phyloP scores from a whole-genome alignment of 2,797 vertebrate genomes.

The Phoxinus dragarum region DNA sequence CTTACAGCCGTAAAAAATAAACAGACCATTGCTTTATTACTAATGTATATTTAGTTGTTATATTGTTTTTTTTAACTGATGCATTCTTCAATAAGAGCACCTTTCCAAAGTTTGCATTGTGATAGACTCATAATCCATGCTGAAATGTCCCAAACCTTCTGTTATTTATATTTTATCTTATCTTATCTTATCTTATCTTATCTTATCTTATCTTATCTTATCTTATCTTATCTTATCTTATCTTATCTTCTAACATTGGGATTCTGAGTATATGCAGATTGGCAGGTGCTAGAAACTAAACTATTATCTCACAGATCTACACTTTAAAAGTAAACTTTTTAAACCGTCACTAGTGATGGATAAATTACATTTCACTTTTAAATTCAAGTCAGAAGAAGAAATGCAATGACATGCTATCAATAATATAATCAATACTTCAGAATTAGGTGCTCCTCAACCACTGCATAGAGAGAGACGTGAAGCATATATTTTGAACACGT shows the following conservation, averaged over 20 bases:
- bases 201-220: too few relatives aligned
- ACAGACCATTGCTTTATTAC: neutral
- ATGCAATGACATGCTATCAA: slow-evolving; percentile 1
- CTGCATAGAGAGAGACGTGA: neutral
- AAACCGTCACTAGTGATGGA: neutral
- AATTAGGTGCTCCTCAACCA: neutral
- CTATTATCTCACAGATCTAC: neutral
- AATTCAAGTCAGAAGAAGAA: neutral
- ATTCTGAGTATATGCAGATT: neutral
- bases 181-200: too few relatives aligned
- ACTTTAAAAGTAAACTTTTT: neutral
- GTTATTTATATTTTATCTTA: neutral
- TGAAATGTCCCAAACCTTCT: neutral
- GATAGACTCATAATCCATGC: neutral
- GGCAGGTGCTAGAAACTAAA: neutral
- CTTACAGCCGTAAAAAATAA: neutral
- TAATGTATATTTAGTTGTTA: neutral
- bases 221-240: too few relatives aligned
- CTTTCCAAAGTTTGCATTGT: neutral
- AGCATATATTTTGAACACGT: neutral
- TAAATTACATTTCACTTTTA: neutral
- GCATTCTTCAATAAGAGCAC: neutral
- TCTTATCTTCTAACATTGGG: neutral
- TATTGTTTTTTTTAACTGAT: neutral
- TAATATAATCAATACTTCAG: neutral